Base-by-base conservation (phyloP, 2,888 invertebrate species). In the Orthosia gracilis region DNA sequence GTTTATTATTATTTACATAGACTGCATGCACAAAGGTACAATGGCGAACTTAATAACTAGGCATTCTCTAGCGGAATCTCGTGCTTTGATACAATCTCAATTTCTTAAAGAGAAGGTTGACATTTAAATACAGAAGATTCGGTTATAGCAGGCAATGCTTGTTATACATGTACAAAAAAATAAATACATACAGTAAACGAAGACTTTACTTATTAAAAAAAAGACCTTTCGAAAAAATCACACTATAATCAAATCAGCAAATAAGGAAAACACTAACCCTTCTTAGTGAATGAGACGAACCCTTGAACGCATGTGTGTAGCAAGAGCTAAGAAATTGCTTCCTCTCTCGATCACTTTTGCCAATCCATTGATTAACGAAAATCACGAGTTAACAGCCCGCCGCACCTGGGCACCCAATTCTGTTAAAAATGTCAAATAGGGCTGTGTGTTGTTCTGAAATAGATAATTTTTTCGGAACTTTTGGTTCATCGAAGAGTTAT, bases 351-450 rank as follows among this genome's bases (percentile, higher is more conserved):
- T 89, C 86, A 84, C 88, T 87, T 90, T 89, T 82, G 86, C 88
- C 84, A 88, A 91, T 88, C 89, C 93, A 92, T 94, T 94, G 95
- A 95, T 94, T 94, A 94, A 90, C 82, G 90, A 89, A 95, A 96
- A 96, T 95, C 96, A 93, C 90, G 90, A 92, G 91, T 81, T 84
- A 87, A 89, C 87, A 82, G 73, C 69, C 78, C 65, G 65, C 78
- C 31, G 78, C 95, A 95, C 94, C 95, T 95, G 95, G 85, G 66
- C 85, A 84, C 88, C 87, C 90, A 89, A 91, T 92, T 90, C 87
- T 88, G 80, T 91, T 90, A 90, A 91, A 89, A 89, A 89, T 89
- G 86, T 79, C 83, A 80, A 58, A 75, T 70, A 90, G 87, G 83
- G 87, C 72, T 85, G 54, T 1, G 31, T 47, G 40, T 3, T 49